Conservation (phyloP, 2,113 vertebrate species). For the Cyprinodon variegatus region DNA sequence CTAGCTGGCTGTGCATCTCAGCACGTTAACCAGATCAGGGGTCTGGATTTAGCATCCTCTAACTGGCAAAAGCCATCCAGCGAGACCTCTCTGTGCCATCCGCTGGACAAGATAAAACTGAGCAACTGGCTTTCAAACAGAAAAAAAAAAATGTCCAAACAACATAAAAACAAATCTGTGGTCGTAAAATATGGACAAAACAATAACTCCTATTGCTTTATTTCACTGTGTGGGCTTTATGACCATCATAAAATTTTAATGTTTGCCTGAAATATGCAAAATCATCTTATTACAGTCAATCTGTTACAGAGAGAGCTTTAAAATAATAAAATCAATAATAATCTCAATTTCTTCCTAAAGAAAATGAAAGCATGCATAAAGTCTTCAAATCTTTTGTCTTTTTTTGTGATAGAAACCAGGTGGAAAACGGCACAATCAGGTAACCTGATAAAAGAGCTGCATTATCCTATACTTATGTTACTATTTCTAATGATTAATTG, state of each 20-base stretch:
- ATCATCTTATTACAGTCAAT: neutral
- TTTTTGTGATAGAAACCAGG: neutral
- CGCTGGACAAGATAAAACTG: neutral
- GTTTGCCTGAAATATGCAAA: neutral
- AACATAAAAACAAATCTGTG: neutral
- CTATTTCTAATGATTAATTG: neutral
- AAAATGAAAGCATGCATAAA: neutral
- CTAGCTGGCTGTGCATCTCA: neutral
- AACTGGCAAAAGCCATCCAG: neutral
- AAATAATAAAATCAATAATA: neutral
- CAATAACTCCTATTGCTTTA: neutral
- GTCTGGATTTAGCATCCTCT: neutral
- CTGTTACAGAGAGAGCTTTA: neutral
- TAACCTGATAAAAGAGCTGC: neutral
- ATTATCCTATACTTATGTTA: neutral
- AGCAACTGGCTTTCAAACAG: neutral
- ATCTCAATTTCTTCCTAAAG: too few relatives aligned
- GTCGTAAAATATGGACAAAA: neutral
- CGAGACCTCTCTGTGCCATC: neutral
- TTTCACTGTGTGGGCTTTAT: too few relatives aligned
- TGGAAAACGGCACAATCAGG: neutral
- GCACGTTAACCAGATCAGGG: neutral
- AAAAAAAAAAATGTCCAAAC: neutral
- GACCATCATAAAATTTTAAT: too few relatives aligned
- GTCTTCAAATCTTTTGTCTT: neutral